phyloP scores from a whole-genome alignment of 1,140 invertebrate genomes.

The Battus philenor region DNA sequence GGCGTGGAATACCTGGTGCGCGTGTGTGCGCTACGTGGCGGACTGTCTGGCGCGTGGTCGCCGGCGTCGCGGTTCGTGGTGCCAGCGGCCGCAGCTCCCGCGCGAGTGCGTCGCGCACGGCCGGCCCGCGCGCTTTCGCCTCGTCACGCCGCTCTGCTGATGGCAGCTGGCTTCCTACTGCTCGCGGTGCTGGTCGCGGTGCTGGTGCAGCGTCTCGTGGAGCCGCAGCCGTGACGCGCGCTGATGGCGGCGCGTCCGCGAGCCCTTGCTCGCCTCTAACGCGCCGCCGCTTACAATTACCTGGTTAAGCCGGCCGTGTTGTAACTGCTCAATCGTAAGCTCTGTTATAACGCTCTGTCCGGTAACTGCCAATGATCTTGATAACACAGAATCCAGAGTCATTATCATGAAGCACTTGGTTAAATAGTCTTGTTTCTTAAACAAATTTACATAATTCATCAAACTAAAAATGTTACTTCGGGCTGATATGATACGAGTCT shows the following conservation, averaged over 20 bases:
- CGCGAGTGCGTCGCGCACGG: slow-evolving; percentile 26
- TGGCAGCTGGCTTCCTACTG: slow-evolving; percentile 78
- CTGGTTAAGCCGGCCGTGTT: too few relatives aligned
- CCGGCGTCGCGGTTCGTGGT: slow-evolving; percentile 75
- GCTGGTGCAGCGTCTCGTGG: slow-evolving; percentile 74
- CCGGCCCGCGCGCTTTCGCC: slow-evolving; percentile 72
- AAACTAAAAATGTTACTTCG: too few relatives aligned
- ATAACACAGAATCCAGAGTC: too few relatives aligned
- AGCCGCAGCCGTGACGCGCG: slow-evolving; percentile 55
- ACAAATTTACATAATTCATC: too few relatives aligned
- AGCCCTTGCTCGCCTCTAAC: slow-evolving; percentile 42
- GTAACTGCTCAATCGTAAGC: too few relatives aligned
- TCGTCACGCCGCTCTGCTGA: slow-evolving; percentile 80
- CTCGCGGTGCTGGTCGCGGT: slow-evolving; percentile 81
- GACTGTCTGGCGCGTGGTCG: slow-evolving; percentile 81
- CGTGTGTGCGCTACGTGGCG: slow-evolving; percentile 83
- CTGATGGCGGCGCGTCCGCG: slow-evolving; percentile 38
- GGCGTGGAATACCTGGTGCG: slow-evolving; percentile 84
- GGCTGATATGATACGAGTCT: too few relatives aligned
- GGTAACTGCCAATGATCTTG: too few relatives aligned
- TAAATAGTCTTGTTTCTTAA: too few relatives aligned
- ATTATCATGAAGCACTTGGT: too few relatives aligned
- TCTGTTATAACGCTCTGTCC: neutral
- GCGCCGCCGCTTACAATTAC: slow-evolving; percentile 8
- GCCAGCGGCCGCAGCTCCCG: slow-evolving; percentile 28